phyloP scores from a whole-genome alignment of 92 coral and sea anemone species.

The Siderastrea siderea region DNA sequence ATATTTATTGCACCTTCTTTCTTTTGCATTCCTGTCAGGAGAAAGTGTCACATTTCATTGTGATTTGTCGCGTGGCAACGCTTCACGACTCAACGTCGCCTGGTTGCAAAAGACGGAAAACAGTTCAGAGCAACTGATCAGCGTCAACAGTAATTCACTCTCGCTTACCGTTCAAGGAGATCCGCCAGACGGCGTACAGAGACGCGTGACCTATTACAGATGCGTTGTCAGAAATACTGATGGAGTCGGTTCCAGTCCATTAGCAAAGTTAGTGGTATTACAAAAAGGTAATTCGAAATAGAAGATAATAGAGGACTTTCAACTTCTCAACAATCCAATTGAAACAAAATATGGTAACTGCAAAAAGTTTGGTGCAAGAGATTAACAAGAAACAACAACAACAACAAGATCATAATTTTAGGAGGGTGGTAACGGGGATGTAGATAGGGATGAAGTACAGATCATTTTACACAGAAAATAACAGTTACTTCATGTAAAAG shows the following conservation, averaged over 20 bases:
- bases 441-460: no score
- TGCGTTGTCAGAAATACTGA: conserved; percentile 48
- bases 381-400: no score
- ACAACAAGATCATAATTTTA: no score
- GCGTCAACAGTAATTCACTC: conserved; percentile 2
- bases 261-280: conserved; percentile 25
- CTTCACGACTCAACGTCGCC: conserved; percentile 11
- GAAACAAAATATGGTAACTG: no score
- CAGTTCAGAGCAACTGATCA: conserved; percentile 12
- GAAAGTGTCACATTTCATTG: conserved; percentile 45
- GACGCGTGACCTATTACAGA: conserved; percentile 41
- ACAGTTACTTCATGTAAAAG: no score
- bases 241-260: conserved; percentile 50
- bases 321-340: no score
- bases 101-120: conserved; percentile 40
- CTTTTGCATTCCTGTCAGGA: conserved; percentile 24
- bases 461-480: no score
- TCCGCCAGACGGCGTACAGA: not conserved
- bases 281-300: conserved; percentile 21
- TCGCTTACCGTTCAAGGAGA: conserved; percentile 6
- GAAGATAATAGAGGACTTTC: no score
- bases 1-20: not conserved
- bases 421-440: no score
- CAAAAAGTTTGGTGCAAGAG: no score
- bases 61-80: conserved; percentile 43